Conservation (phyloP, 2,113 vertebrate species). For the Hepsetus odoe region DNA sequence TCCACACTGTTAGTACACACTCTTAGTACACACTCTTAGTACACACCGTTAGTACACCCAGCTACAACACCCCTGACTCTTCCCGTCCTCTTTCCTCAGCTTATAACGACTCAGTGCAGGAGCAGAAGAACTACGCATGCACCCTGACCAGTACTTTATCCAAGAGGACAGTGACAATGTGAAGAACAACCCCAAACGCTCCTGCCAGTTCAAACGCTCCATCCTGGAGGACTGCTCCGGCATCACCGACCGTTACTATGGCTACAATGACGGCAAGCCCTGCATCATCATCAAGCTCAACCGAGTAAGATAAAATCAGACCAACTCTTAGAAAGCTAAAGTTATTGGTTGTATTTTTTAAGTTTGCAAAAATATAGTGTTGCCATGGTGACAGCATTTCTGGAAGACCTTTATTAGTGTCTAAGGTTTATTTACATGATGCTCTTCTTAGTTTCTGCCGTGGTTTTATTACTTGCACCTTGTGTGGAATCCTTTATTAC, state of each 20-base stretch:
- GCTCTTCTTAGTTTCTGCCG: too few species aligned
- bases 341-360: too few species aligned
- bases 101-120: slow-evolving; percentile 83
- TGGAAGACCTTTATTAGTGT: too few species aligned
- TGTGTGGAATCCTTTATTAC: too few species aligned
- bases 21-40: too few species aligned
- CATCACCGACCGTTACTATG: slow-evolving; percentile 79
- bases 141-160: slow-evolving; percentile 76
- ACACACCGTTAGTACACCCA: too few species aligned
- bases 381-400: too few species aligned
- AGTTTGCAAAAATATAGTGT: too few species aligned
- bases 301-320: slow-evolving; percentile 73
- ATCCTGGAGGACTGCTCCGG: slow-evolving; percentile 81
- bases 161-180: slow-evolving; percentile 85
- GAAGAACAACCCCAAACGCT: slow-evolving; percentile 87
- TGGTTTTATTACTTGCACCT: too few species aligned
- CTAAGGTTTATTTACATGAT: too few species aligned
- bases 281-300: slow-evolving; percentile 93
- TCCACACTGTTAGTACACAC: too few species aligned
- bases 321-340: not conserved
- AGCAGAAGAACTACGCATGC: slow-evolving; percentile 79
- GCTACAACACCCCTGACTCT: slow-evolving; percentile 37
- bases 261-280: slow-evolving; percentile 82
- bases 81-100: slow-evolving; percentile 67
- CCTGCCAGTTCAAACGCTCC: slow-evolving; percentile 88